Percentiles rank a stretch among this genome's conserved stretches.
Conservation (phyloP, 2,888 invertebrate genomes). For the Nymphalis polychloros region DNA sequence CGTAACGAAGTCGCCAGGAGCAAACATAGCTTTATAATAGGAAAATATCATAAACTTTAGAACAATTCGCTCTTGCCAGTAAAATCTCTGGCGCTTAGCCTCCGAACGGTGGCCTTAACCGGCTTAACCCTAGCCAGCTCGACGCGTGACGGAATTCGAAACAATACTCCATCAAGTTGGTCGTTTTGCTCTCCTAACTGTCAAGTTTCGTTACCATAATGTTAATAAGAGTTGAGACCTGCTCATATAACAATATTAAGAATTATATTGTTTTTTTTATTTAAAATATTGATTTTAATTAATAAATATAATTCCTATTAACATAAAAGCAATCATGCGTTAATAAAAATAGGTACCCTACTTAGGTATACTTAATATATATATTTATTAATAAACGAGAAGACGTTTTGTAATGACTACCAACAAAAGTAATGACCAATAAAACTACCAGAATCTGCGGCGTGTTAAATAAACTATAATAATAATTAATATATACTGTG, state of each 20-base stretch:
- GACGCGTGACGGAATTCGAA: constrained; percentile 75
- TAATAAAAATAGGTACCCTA: no score
- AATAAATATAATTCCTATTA: no score
- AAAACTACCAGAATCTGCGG: no score
- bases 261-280: no score
- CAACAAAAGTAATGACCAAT: no score
- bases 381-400: no score
- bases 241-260: background rate
- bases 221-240: background rate
- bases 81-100: constrained; percentile 8
- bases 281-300: no score
- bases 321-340: no score
- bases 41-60: constrained; percentile 1
- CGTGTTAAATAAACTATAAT: no score
- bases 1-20: background rate
- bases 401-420: no score
- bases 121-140: constrained; percentile 58
- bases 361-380: no score
- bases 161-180: constrained; percentile 69
- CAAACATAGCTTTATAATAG: background rate
- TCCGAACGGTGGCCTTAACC: constrained; percentile 57
- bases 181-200: constrained; percentile 60
- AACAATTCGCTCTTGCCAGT: constrained; percentile 12
- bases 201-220: constrained; percentile 14
- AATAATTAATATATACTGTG: no score